Evolutionary conservation across 2,888 invertebrate genomes (phyloP).

Genomic region (Alentia gelatinosa): DNA sequence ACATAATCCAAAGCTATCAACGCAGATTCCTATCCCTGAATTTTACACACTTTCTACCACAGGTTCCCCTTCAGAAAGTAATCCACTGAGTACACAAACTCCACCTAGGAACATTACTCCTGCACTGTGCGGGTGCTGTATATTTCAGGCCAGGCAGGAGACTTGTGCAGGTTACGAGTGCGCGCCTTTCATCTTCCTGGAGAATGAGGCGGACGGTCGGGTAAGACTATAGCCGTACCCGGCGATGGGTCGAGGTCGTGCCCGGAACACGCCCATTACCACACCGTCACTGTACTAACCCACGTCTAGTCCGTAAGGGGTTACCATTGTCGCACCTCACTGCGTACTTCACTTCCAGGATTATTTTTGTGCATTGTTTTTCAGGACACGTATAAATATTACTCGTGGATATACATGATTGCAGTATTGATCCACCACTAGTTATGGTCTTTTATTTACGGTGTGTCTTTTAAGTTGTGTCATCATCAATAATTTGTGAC

Average conservation of each 20-base stretch:
- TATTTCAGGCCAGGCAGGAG: not conserved
- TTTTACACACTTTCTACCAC: not conserved
- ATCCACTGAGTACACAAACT: no score
- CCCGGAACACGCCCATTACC: no score
- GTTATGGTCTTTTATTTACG: not conserved
- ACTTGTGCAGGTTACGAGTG: not conserved
- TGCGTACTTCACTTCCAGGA: not conserved
- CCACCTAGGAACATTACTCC: not conserved
- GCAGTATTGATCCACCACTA: not conserved
- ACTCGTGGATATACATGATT: no score
- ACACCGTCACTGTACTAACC: conserved; percentile 1
- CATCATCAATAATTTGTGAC: not conserved
- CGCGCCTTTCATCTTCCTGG: not conserved
- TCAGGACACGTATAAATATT: no score
- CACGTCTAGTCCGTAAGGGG: no score
- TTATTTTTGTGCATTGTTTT: no score
- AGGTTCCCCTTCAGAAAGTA: no score
- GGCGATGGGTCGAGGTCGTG: no score
- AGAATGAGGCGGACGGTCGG: not conserved
- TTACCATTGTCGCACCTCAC: not conserved
- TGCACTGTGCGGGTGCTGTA: not conserved
- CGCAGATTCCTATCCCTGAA: not conserved
- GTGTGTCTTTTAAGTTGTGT: not conserved
- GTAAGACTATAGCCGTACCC: no score
- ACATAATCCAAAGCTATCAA: not conserved